A percentile compares a stretch with the other conserved stretches of the same genome.
Conservation (phyloP, 2,113 vertebrate genomes). For the Ailuropoda melanoleuca region DNA sequence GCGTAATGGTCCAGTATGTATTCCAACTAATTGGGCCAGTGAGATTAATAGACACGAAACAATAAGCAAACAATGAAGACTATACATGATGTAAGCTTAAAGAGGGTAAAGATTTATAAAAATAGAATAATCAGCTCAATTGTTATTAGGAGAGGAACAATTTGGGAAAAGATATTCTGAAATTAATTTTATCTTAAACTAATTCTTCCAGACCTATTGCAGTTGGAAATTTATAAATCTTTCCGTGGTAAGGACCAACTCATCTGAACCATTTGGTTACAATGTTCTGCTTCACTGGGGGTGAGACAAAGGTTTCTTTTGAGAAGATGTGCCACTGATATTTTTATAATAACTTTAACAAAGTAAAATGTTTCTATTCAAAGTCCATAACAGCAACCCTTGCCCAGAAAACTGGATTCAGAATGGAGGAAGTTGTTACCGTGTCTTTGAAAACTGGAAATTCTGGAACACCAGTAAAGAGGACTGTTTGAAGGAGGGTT, state of each 20-base stretch:
- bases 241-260: not conserved
- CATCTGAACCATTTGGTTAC: not conserved
- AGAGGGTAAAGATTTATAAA: not conserved
- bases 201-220: not conserved
- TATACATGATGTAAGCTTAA: not conserved
- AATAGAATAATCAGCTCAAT: not conserved
- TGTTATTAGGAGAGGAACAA: not conserved
- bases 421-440: conserved; percentile 59
- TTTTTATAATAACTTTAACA: not conserved
- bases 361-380: conserved; percentile 51
- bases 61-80: not conserved
- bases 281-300: not conserved
- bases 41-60: not conserved
- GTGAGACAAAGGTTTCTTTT: not conserved
- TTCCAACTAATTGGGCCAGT: not conserved
- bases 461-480: not conserved
- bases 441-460: not conserved
- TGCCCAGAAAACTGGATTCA: conserved; percentile 69
- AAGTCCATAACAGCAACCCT: conserved; percentile 23
- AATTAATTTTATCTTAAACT: conserved; percentile 28
- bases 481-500: not conserved
- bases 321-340: not conserved
- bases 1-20: not conserved
- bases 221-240: not conserved
- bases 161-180: not conserved